A percentile compares a stretch with the other conserved stretches of the same genome.
Evolutionary conservation across 2,888 invertebrate species (phyloP).

Genomic region (Tuta absoluta): DNA sequence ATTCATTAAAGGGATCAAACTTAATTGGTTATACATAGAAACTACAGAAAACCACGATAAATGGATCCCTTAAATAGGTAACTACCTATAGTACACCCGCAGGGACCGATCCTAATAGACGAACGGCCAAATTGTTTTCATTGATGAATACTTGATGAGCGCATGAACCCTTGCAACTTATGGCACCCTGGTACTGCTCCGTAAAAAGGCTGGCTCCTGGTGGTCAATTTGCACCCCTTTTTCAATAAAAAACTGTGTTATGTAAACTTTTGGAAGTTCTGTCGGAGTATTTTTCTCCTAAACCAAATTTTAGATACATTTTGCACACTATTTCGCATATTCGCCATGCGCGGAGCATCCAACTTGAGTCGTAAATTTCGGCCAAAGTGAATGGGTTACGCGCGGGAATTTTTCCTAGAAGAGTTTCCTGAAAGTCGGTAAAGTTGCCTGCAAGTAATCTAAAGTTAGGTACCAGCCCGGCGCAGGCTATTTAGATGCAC

Average conservation of each 20-base stretch:
- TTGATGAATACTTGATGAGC: constrained; percentile 72
- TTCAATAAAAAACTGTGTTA: background rate
- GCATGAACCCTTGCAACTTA: constrained; percentile 67
- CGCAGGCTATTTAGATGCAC: constrained; percentile 80
- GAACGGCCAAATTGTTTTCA: constrained; percentile 64
- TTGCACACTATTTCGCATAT: constrained; percentile 45
- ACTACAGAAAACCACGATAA: too few relatives aligned
- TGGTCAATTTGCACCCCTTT: constrained; percentile 9
- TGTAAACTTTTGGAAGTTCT: background rate
- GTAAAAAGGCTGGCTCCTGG: constrained; percentile 20
- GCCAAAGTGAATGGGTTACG: constrained; percentile 69
- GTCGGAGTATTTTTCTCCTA: background rate
- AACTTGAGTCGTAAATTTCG: constrained; percentile 73
- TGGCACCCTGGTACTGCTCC: constrained; percentile 39
- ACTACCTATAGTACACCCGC: constrained; percentile 33
- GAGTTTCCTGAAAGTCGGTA: constrained; percentile 66
- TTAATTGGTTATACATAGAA: too few relatives aligned
- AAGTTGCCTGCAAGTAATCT: constrained; percentile 79
- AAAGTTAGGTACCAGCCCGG: constrained; percentile 78
- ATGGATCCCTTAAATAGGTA: too few relatives aligned
- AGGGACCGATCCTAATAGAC: constrained; percentile 60
- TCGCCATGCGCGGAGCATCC: constrained; percentile 49
- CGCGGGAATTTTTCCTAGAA: constrained; percentile 60
- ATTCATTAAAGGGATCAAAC: too few relatives aligned
- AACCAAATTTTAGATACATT: constrained; percentile 37